phyloP scores from a whole-genome alignment of 2,888 invertebrate species.

The Ommatoiulus sabulosus region DNA sequence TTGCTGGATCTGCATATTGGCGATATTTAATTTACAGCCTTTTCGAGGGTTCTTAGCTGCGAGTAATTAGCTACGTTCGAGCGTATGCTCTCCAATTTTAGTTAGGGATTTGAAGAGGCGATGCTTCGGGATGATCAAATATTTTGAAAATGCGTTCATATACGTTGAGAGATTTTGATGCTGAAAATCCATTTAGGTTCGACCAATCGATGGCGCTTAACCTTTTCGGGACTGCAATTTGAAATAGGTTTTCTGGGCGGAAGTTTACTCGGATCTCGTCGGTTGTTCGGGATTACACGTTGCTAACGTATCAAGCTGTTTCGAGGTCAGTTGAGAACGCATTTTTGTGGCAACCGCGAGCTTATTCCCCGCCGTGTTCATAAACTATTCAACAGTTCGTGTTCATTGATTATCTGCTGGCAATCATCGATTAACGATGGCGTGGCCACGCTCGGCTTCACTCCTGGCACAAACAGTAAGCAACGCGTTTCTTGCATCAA shows the following conservation, averaged over 20 bases:
- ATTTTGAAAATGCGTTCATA: background rate
- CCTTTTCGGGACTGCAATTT: background rate
- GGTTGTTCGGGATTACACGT: background rate
- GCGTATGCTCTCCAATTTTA: too few relatives aligned
- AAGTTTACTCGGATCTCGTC: background rate
- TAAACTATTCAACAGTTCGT: background rate
- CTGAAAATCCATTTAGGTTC: background rate
- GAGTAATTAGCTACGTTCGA: too few relatives aligned
- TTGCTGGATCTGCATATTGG: too few relatives aligned
- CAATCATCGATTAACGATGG: constrained; percentile 29
- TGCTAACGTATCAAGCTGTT: background rate
- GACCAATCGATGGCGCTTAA: background rate
- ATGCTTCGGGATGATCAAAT: background rate
- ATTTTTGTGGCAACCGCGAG: background rate
- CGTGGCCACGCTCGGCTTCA: background rate
- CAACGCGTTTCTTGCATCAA: constrained; percentile 26
- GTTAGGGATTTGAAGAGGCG: background rate
- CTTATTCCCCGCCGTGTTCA: constrained; percentile 6
- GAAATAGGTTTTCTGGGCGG: background rate
- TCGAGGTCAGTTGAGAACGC: background rate
- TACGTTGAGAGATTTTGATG: background rate
- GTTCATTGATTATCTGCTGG: constrained; percentile 44
- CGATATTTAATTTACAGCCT: too few relatives aligned
- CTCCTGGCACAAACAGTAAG: background rate
- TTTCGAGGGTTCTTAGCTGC: too few relatives aligned